Conservation (phyloP, 2,888 invertebrate species). For the Allygus modestus region DNA sequence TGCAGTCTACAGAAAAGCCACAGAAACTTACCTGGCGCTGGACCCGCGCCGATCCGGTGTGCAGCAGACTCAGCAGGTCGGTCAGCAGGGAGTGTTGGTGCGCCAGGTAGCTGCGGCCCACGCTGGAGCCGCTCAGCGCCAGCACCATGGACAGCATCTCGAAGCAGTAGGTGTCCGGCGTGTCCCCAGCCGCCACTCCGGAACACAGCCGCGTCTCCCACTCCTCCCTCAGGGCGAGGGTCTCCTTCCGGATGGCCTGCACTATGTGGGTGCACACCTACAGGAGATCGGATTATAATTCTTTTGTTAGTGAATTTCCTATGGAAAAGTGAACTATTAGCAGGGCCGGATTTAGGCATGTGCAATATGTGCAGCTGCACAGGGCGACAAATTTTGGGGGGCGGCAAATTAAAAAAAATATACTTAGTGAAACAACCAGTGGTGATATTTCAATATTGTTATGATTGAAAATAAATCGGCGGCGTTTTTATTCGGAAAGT, state of each 20-base stretch:
- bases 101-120: slow-evolving; percentile 93
- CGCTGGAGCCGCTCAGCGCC: slow-evolving; percentile 94
- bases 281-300: slow-evolving; percentile 21
- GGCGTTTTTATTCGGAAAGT: too few species aligned
- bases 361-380: too few species aligned
- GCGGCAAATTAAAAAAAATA: too few species aligned
- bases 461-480: too few species aligned
- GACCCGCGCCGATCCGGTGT: slow-evolving; percentile 96
- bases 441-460: too few species aligned
- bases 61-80: slow-evolving; percentile 91
- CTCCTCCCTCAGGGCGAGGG: slow-evolving; percentile 90
- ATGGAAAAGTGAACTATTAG: too few species aligned
- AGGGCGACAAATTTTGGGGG: too few species aligned
- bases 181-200: slow-evolving; percentile 63
- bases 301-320: too few species aligned
- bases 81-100: slow-evolving; percentile 89
- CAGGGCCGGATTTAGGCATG: too few species aligned
- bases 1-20: too few species aligned
- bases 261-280: slow-evolving; percentile 93
- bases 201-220: slow-evolving; percentile 87
- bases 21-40: slow-evolving; percentile 86
- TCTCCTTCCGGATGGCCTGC: slow-evolving; percentile 93
- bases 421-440: too few species aligned
- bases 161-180: slow-evolving; percentile 95
- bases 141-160: slow-evolving; percentile 98